These are phyloP conservation scores for Syritta pipiens DNA, from an alignment of 2,888 invertebrate genomes.

Conservation along the genomic window DNA sequence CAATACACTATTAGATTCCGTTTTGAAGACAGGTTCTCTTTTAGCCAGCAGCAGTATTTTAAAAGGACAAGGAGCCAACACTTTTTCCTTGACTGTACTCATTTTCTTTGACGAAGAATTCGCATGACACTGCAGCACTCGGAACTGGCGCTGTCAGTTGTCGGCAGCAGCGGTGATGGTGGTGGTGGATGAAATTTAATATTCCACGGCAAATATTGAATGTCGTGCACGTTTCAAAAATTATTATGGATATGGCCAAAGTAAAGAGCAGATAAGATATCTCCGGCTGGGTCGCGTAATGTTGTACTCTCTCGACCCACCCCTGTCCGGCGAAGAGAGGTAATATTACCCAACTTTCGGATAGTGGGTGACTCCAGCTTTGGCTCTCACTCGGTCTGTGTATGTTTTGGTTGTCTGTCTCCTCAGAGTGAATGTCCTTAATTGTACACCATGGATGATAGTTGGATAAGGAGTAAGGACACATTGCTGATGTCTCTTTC, in stretches of 20 bases:
- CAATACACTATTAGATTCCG: no score
- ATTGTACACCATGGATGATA: background rate
- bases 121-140: conserved; percentile 39
- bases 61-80: no score
- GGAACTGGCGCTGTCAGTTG: background rate
- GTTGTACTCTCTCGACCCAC: conserved; percentile 29
- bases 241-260: conserved; percentile 64
- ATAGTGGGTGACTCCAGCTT: conserved; percentile 2
- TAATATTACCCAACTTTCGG: conserved; percentile 60
- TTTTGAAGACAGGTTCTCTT: no score
- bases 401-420: conserved; percentile 18
- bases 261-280: conserved; percentile 65
- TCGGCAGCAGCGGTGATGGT: conserved; percentile 4
- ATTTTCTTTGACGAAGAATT: conserved; percentile 10
- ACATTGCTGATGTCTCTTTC: conserved; percentile 38
- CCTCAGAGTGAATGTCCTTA: conserved; percentile 21
- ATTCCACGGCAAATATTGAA: conserved; percentile 63
- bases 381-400: background rate
- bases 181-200: conserved; percentile 55
- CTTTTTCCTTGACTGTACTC: conserved; percentile 12
- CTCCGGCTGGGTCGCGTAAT: conserved; percentile 34
- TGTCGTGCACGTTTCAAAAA: conserved; percentile 68
- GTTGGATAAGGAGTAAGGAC: conserved; percentile 30
- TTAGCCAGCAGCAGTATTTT: no score
- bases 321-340: no score